Evolutionary conservation across 23 tunicate genomes (phyloP), one percentile per base, ranked within the genome.

Genomic region (Trididemnum clinides): DNA sequence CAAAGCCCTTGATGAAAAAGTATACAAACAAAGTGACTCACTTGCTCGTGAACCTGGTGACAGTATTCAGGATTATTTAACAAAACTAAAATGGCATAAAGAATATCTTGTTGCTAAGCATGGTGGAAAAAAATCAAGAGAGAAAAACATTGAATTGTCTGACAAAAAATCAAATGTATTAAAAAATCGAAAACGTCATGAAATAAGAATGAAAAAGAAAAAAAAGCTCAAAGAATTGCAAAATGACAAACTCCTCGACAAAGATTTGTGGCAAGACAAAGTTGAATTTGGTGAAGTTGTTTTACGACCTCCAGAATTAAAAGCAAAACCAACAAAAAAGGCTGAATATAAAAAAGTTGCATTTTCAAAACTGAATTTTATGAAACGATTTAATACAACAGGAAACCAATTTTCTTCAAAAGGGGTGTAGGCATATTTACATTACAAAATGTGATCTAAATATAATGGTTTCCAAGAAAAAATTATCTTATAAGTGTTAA

Each of bases 251-350:
- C 44, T 22, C 7, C 23, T 54, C 30, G 83, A 78, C 25, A 78
- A 78, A 51, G 36, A 51, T 12, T 25, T 78, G 66, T 78, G 83
- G 83, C 21, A 51, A n/a, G 83, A 78, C 51, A 29, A 51, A 21
- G 83, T 78, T 3, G 39, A 2, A 28, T 78, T 78, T 78, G 83
- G 83, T 31, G 83, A 78, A 51, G 83, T 78, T 5, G 83, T 78
- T 33, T 26, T 78, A 3, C 36, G 83, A 28, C 83, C 83, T 28
- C 83, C 83, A 4, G 81, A 74, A 3, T 10, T 78, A 3, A 25
- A 28, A 35, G 7, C 2, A 6, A 78, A 51, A 51, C 10, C 64
- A 10, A 35, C 66, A 4, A 21, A 66, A 51, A 39, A 39, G 18
- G 28, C 80, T 22, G 80, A 35, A 5, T 28, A 19, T 2, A 78